Evolutionary conservation across 2,888 invertebrate genomes (phyloP).

Genomic region (Tupiocoris notatus): DNA sequence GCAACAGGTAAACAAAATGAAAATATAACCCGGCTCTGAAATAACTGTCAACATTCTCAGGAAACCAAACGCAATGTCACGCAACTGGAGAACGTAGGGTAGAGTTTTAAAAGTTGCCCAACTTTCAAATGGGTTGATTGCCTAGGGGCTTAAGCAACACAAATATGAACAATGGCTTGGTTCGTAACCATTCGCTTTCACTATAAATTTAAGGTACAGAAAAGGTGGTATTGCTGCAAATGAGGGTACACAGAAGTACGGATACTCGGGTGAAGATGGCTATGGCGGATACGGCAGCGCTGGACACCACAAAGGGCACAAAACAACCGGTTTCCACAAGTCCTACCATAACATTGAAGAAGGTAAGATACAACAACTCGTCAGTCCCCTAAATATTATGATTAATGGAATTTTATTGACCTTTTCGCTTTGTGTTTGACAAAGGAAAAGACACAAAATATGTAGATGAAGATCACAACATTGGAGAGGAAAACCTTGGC

Average conservation of each 20-base stretch:
- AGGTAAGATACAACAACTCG: slow-evolving; percentile 24
- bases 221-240: neutral
- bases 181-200: too few relatives aligned
- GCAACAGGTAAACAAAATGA: too few relatives aligned
- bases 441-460: slow-evolving; percentile 42
- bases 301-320: slow-evolving; percentile 42
- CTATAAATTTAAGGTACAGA: neutral
- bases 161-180: too few relatives aligned
- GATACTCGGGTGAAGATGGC: slow-evolving; percentile 14
- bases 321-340: slow-evolving; percentile 43
- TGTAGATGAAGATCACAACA: slow-evolving; percentile 42
- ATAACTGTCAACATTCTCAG: too few relatives aligned
- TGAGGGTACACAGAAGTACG: slow-evolving; percentile 1
- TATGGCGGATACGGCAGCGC: slow-evolving; percentile 34
- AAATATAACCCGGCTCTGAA: too few relatives aligned
- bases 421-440: neutral
- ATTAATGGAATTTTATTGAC: neutral
- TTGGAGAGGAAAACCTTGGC: slow-evolving; percentile 28
- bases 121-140: too few relatives aligned
- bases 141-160: too few relatives aligned
- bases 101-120: too few relatives aligned
- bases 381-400: neutral
- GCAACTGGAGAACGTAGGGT: too few relatives aligned
- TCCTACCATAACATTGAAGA: slow-evolving; percentile 43
- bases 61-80: too few relatives aligned